Percentiles rank a stretch among this genome's conserved stretches.
These are phyloP conservation scores for Lates japonicus DNA, from an alignment of 2,797 vertebrate species.

Conservation along the genomic window DNA sequence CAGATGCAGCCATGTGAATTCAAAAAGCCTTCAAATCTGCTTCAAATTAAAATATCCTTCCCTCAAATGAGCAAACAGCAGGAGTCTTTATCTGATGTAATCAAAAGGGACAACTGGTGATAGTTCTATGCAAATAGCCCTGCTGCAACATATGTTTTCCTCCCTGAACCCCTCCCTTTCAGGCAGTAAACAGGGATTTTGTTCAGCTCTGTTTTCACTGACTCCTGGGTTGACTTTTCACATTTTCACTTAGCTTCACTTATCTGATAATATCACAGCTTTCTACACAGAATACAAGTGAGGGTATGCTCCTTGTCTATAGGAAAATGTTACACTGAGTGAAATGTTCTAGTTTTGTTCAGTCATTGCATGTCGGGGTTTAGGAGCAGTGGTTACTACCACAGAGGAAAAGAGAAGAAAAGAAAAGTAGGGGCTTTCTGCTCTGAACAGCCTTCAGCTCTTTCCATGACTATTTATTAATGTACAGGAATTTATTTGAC, in stretches of 20 bases:
- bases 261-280: slow-evolving; percentile 41
- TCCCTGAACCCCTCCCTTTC: slow-evolving; percentile 39
- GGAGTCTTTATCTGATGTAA: slow-evolving; percentile 80
- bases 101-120: slow-evolving; percentile 81
- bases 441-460: not conserved
- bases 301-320: not conserved
- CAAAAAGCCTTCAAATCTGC: slow-evolving; percentile 71
- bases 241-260: slow-evolving; percentile 42
- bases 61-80: slow-evolving; percentile 76
- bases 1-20: slow-evolving; percentile 52
- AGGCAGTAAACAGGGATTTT: slow-evolving; percentile 68
- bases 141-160: slow-evolving; percentile 73
- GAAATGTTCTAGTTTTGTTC: slow-evolving; percentile 15
- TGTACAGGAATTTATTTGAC: slow-evolving; percentile 18
- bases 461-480: slow-evolving; percentile 20
- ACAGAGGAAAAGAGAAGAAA: not conserved
- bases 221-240: slow-evolving; percentile 38
- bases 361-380: not conserved
- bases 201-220: slow-evolving; percentile 41
- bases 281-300: slow-evolving; percentile 22
- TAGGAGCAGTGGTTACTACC: not conserved
- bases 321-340: slow-evolving; percentile 7
- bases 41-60: slow-evolving; percentile 75
- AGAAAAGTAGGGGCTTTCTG: not conserved
- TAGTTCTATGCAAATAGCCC: slow-evolving; percentile 82